phyloP scores from a whole-genome alignment of 1,140 invertebrate genomes.

The Nasonia longicornis region DNA sequence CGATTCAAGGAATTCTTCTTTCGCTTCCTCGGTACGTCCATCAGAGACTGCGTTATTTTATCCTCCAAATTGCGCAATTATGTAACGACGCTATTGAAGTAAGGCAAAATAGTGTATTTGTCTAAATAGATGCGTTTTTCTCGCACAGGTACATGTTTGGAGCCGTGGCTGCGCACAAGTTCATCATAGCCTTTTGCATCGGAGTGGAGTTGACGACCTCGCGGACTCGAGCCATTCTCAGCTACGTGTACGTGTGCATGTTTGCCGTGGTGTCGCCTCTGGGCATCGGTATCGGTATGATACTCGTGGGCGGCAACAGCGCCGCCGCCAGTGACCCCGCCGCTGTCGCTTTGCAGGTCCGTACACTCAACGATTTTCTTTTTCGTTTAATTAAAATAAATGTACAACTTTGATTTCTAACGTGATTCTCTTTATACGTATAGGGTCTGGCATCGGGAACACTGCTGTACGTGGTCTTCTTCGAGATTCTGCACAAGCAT shows the following conservation, averaged over 20 bases:
- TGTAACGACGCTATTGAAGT: too few relatives aligned
- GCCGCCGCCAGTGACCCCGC: conserved; percentile 73
- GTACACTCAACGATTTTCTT: background rate
- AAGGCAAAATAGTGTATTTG: too few relatives aligned
- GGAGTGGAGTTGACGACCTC: conserved; percentile 82
- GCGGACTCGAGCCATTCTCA: conserved; percentile 73
- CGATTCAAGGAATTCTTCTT: conserved; percentile 10
- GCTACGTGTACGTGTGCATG: conserved; percentile 79
- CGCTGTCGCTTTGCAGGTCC: conserved; percentile 67
- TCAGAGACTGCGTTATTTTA: background rate
- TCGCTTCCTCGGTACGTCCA: background rate
- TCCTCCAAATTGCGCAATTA: too few relatives aligned
- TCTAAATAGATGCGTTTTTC: too few relatives aligned
- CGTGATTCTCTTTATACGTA: conserved; percentile 46
- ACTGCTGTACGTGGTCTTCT: conserved; percentile 77
- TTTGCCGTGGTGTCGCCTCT: conserved; percentile 85
- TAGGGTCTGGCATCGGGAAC: conserved; percentile 77
- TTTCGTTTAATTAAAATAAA: too few relatives aligned
- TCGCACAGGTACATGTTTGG: conserved; percentile 78
- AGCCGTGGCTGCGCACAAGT: conserved; percentile 89
- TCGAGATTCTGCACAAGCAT: conserved; percentile 75
- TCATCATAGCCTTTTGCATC: conserved; percentile 90
- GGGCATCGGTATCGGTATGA: conserved; percentile 78
- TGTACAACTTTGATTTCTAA: background rate
- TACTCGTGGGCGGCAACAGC: conserved; percentile 72